Evolutionary conservation across 2,797 vertebrate species (phyloP).

Genomic region (Gambelia wislizenii): DNA sequence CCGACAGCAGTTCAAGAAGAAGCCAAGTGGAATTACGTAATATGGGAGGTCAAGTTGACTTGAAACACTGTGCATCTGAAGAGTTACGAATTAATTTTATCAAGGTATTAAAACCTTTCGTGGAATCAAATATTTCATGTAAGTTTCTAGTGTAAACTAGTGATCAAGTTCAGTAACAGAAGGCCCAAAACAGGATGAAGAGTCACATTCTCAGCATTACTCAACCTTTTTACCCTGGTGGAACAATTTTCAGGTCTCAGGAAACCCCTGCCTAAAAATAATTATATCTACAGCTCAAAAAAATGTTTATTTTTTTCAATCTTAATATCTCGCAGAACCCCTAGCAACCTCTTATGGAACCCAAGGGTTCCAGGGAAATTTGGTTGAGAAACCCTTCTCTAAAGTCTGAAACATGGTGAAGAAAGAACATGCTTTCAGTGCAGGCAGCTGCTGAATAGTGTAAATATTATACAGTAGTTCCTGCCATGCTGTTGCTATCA

Average conservation of each 20-base stretch:
- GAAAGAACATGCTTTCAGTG: background rate
- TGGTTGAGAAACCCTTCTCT: too few relatives aligned
- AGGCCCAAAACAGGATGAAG: background rate
- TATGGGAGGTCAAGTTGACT: conserved; percentile 39
- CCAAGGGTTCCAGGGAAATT: too few relatives aligned
- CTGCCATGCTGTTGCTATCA: background rate
- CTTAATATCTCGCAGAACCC: too few relatives aligned
- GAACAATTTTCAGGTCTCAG: too few relatives aligned
- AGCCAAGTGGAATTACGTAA: conserved; percentile 40
- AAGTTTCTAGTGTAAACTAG: conserved; percentile 2
- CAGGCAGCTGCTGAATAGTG: conserved; percentile 1
- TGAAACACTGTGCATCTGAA: background rate
- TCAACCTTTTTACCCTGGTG: too few relatives aligned
- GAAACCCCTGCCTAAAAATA: too few relatives aligned
- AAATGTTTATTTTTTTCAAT: too few relatives aligned
- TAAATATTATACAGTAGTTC: conserved; percentile 13
- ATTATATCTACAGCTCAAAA: too few relatives aligned
- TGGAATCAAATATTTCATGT: background rate
- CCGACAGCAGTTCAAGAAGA: conserved; percentile 10
- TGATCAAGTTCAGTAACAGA: conserved; percentile 27
- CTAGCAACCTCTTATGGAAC: too few relatives aligned
- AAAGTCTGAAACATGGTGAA: background rate
- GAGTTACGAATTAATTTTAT: background rate
- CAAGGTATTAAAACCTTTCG: background rate
- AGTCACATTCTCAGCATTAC: too few relatives aligned